Percentiles rank a stretch among this genome's conserved stretches.
These are phyloP conservation scores for Ochotona princeps DNA, from an alignment of 2,113 vertebrate species.

Conservation along the genomic window DNA sequence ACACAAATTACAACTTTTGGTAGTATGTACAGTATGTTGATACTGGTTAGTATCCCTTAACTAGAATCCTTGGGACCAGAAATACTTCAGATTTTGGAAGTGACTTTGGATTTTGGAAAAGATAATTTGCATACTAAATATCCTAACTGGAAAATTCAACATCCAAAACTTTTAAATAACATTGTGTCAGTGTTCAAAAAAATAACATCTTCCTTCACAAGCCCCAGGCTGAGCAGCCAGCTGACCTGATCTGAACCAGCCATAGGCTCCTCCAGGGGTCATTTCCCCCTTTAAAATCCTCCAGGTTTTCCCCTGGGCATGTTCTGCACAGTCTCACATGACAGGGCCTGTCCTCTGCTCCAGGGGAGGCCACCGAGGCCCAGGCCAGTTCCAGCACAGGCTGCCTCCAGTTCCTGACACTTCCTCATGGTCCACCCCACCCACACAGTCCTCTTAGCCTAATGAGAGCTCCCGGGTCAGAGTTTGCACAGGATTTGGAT, in stretches of 20 bases:
- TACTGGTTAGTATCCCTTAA: no score
- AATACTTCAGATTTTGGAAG: no score
- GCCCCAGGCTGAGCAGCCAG: neutral
- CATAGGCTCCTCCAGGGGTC: neutral
- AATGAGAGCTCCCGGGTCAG: neutral
- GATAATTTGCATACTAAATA: no score
- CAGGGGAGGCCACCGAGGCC: neutral
- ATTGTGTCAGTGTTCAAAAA: neutral
- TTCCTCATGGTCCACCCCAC: neutral
- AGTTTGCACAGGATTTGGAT: neutral
- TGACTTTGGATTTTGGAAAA: no score
- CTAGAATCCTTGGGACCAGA: no score
- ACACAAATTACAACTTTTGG: neutral
- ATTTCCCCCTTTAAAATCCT: neutral
- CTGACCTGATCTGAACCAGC: neutral
- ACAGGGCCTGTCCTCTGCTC: neutral
- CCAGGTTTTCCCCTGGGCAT: neutral
- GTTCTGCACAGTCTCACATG: neutral
- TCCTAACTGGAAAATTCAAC: no score
- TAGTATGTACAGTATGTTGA: neutral
- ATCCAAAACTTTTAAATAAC: no score
- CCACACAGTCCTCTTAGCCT: neutral
- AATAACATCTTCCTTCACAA: neutral
- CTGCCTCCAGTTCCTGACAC: neutral
- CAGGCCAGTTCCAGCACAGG: neutral